Conservation (phyloP, 2,797 vertebrate species). For the Alauda arvensis region DNA sequence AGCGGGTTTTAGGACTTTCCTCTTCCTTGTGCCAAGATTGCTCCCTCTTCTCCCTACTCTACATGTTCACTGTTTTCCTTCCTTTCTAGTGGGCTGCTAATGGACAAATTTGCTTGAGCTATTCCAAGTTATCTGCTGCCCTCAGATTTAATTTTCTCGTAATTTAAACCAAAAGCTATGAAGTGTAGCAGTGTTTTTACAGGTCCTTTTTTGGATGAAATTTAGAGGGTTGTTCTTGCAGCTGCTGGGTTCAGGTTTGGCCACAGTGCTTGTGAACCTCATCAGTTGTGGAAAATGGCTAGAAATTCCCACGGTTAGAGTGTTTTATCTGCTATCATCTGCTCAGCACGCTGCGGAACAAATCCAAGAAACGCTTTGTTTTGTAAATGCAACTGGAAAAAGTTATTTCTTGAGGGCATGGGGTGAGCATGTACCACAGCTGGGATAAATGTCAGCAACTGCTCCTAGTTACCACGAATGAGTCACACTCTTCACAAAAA, state of each 20-base stretch:
- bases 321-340: not conserved
- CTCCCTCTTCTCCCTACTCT: not conserved
- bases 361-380: not conserved
- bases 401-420: conserved; percentile 34
- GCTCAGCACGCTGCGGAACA: fast-evolving
- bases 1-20: not conserved
- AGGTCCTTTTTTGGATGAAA: not conserved
- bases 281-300: not conserved
- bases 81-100: not conserved
- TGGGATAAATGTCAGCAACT: conserved; percentile 37
- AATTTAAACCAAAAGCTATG: not conserved
- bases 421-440: conserved; percentile 3
- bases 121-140: not conserved
- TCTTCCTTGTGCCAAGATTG: not conserved
- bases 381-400: not conserved
- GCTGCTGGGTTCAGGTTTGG: not conserved
- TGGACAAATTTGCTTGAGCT: not conserved
- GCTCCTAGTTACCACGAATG: conserved; percentile 1
- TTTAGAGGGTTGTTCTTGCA: not conserved
- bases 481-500: conserved; percentile 6
- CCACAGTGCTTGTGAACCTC: not conserved
- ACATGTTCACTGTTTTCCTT: not conserved
- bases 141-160: not conserved
- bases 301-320: not conserved
- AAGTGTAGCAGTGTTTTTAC: not conserved